phyloP scores from a whole-genome alignment of 2,113 vertebrate species.

The Vanacampus margaritifer region DNA sequence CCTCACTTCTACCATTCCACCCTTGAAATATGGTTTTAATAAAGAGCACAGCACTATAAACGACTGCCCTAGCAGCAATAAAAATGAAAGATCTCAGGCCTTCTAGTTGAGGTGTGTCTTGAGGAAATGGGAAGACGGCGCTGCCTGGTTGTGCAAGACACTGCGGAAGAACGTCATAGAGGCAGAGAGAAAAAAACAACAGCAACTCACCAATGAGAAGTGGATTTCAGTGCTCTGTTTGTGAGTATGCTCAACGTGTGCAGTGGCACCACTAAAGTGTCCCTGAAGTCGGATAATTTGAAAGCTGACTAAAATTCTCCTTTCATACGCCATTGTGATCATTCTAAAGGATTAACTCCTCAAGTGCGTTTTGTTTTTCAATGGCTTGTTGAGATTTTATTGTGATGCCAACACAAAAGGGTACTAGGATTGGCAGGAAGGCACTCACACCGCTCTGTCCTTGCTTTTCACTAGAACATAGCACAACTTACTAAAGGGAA shows the following conservation, averaged over 20 bases:
- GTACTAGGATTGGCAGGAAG: too few relatives aligned
- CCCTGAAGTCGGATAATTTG: background rate
- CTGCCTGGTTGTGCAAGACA: conserved; percentile 40
- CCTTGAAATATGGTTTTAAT: conserved; percentile 77
- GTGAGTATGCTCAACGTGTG: background rate
- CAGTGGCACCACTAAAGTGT: background rate
- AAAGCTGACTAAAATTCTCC: background rate
- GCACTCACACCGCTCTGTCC: too few relatives aligned
- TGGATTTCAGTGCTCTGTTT: background rate
- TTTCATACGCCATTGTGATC: background rate
- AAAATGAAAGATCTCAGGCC: conserved; percentile 65
- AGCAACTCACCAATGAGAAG: too few relatives aligned
- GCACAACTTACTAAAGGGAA: too few relatives aligned
- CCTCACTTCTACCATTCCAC: conserved; percentile 37
- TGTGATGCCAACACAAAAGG: too few relatives aligned
- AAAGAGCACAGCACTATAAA: conserved; percentile 70
- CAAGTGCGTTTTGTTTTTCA: too few relatives aligned
- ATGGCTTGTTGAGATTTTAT: too few relatives aligned
- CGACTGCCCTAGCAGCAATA: conserved; percentile 64
- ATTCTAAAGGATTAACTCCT: too few relatives aligned
- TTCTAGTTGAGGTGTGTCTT: conserved; percentile 58
- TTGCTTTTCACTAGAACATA: too few relatives aligned
- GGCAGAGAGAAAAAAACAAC: conserved; percentile 7
- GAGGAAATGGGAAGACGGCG: conserved; percentile 57
- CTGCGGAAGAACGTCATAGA: conserved; percentile 22